phyloP scores from a whole-genome alignment of 2,113 vertebrate genomes.

The Malurus melanocephalus region DNA sequence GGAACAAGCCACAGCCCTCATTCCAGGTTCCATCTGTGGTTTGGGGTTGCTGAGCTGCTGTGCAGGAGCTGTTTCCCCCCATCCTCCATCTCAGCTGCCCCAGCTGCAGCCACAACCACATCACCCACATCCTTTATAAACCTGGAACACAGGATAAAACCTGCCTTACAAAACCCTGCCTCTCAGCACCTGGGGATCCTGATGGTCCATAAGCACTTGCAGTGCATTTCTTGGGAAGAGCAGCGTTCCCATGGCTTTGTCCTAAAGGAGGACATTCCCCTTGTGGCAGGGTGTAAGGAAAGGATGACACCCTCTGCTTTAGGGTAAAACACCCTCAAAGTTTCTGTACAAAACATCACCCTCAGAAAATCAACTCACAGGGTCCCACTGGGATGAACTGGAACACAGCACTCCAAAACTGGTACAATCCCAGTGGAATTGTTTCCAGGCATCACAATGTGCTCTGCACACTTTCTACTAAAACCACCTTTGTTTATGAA shows the following conservation, averaged over 20 bases:
- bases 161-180: neutral
- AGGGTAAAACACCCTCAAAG: neutral
- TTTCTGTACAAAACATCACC: neutral
- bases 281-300: neutral
- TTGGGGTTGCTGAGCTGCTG: neutral
- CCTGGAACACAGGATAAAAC: neutral
- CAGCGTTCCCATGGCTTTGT: too few relatives aligned
- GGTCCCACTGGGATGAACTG: neutral
- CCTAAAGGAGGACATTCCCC: neutral
- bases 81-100: neutral
- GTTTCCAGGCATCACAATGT: neutral
- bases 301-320: neutral
- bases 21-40: neutral
- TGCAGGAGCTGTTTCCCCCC: neutral
- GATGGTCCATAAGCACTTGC: neutral
- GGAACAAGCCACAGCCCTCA: neutral
- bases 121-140: neutral
- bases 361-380: neutral
- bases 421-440: neutral
- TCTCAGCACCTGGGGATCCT: rapidly evolving
- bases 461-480: neutral
- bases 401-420: neutral
- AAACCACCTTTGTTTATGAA: neutral
- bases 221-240: neutral
- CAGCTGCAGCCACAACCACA: neutral